Evolutionary conservation across 1,140 invertebrate genomes (phyloP), one percentile per base, ranked within the genome.

Genomic region (Lethocerus indicus): DNA sequence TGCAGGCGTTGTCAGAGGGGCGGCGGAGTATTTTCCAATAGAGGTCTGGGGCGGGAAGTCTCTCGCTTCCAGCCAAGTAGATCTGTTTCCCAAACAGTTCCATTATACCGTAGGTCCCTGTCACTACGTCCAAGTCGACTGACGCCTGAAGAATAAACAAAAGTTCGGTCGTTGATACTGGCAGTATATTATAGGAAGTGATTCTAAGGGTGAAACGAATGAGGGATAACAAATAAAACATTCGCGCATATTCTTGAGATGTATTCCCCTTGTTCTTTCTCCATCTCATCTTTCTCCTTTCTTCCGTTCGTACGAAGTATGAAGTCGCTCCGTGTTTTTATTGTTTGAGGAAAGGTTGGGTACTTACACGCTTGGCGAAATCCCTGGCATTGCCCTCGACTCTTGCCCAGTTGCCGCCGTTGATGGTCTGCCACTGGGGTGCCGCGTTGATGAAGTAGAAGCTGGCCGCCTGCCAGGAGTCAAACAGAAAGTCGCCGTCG

Each of bases 351-450:
- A n/a, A n/a, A n/a, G n/a, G 26, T 28, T 47, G 6, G 45, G 21
- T 23, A 50, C 49, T 50, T 29, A 51, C 50, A 1, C 50, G 28
- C 29, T 36, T 36, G 29, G 49, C 54, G 6, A 49, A 27, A 1
- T n/a, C 21, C 25, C 54, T 26, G 13, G 54, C 40, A 13, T 35
- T 46, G 14, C 28, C 35, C 47, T 59, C 58, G 9, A 59, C n/a
- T 18, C 25, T n/a, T 5, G 44, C 27, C 74, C 74, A 77, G 51
- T 75, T 75, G 6, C 65, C 66, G 13, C 55, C 62, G 55, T 78
- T 77, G 50, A 76, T 69, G 9, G 58, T 59, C 49, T 70, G 65
- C 72, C 73, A 77, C 54, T 76, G 71, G 9, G 73, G 71, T 0
- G 67, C 69, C 0, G 63, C 64, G 54, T 77, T 78, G 3, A 73